These are phyloP conservation scores for Andrena fulva DNA, from an alignment of 2,888 invertebrate genomes.

Conservation along the genomic window DNA sequence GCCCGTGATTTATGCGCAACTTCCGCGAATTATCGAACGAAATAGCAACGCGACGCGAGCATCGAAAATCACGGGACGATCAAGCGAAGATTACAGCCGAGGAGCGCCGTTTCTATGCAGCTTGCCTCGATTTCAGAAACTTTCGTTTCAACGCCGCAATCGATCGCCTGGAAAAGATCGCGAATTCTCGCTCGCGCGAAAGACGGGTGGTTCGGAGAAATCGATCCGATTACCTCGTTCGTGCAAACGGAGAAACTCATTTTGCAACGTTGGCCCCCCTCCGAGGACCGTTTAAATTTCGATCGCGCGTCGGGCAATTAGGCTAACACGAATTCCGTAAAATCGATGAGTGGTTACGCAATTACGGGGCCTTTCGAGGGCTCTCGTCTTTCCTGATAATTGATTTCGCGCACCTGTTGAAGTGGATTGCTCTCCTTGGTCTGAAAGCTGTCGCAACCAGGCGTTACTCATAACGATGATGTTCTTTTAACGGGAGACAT, in stretches of 20 bases:
- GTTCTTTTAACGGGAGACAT: background rate
- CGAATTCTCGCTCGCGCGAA: background rate
- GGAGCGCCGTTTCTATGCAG: background rate
- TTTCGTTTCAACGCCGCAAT: slow-evolving; percentile 27
- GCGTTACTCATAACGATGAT: slow-evolving; percentile 10
- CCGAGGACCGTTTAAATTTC: slow-evolving; percentile 22
- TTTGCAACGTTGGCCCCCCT: slow-evolving; percentile 17
- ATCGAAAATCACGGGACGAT: slow-evolving; percentile 34
- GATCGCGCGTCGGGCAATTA: slow-evolving; percentile 38
- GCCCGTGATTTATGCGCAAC: slow-evolving; percentile 45
- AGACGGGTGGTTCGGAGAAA: slow-evolving; percentile 38
- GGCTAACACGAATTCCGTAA: slow-evolving; percentile 29
- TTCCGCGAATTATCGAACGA: slow-evolving; percentile 28
- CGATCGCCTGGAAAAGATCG: slow-evolving; percentile 1
- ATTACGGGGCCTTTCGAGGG: background rate
- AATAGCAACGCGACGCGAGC: slow-evolving; percentile 29
- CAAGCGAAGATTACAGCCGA: slow-evolving; percentile 10
- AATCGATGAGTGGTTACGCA: slow-evolving; percentile 48
- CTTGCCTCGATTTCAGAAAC: slow-evolving; percentile 7
- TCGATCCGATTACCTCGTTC: slow-evolving; percentile 48
- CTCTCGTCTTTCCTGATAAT: slow-evolving; percentile 17
- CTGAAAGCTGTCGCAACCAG: slow-evolving; percentile 12
- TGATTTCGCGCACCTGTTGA: slow-evolving; percentile 50
- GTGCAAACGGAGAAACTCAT: slow-evolving; percentile 57
- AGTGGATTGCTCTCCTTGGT: background rate